Evolutionary conservation across 2,888 invertebrate species (phyloP), one percentile per base, ranked within the genome.

Genomic region (Aricia artaxerxes): DNA sequence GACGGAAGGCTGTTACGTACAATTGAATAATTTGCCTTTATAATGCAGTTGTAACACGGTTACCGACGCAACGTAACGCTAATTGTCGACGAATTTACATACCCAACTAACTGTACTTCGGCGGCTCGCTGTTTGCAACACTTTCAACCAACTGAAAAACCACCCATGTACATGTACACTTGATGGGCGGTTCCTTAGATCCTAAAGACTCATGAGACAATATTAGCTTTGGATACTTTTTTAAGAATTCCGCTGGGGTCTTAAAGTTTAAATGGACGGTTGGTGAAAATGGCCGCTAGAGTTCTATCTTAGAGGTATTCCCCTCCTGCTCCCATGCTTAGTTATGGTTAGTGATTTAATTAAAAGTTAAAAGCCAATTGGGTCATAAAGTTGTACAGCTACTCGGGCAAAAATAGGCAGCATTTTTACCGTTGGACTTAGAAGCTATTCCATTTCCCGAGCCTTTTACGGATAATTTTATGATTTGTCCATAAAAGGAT

Each of bases 11-110:
- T 44, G 44, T 44, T 44, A 44, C 73, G 73, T 44, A 44, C 73
- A 73, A 73, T 73, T 73, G 73, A 73, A 73, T 44, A 73, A 73
- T 73, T 73, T 73, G 73, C 44, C 9, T n/a, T 4, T 9, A 73
- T 44, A 73, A 73, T 73, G n/a, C 40, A 24, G 44, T 73, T 44
- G 73, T 73, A 73, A 73, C 73, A 44, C 73, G 73, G 73, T 73
- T 73, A 73, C 69, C 40, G n/a, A 44, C 44, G 73, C 73, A 73
- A 73, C 73, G 73, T 44, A 73, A 73, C 73, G 5, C 73, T 73
- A 73, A 73, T 44, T 73, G 35, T 69, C 38, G 69, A 69, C 69
- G 69, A 69, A 44, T 73, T 40, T 44, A 73, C 73, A 73, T 73
- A 73, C 73, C n/a, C n/a, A 44, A 73, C 40, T 73, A 69, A 69